Base-by-base conservation (phyloP, 2,113 vertebrate genomes). In the Sturnus vulgaris region DNA sequence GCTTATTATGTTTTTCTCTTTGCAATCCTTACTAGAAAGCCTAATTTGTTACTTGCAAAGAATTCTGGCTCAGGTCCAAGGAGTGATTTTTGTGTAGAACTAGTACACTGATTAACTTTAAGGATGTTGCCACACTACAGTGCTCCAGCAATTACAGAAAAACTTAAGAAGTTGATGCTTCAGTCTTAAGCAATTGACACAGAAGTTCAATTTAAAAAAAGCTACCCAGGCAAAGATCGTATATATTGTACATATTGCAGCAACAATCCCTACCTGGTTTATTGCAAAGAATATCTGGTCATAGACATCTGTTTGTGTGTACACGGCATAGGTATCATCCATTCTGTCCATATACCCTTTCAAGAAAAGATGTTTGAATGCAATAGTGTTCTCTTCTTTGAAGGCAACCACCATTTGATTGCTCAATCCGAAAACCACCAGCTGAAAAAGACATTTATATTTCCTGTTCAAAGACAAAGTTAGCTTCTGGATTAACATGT, bases 391-490 rank as follows among this genome's bases (percentile, higher is more conserved):
- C 86, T 99, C 98, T 37, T 99, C 99, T 97, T 99, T 99, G 97
- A 99, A 99, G 64, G 98, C 98, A 71, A 99, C 99, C 92, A 99
- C 99, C 99, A 99, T 99, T 95, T 99, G 98, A 82, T 99, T 99
- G 96, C 99, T 99, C 93, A 99, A 90, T 35, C 99, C 99, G 92
- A 99, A 99, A 56, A 98, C 97, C n/a, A 99, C 98, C 44, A 99
- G 97, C 99, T 99, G 96, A 82, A 97, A 94, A 63, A 90, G n/a
- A 94, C 7, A 61, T 77, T 78, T 46, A 8, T 33, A 75, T 81
- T 93, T 95, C 39, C 44, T 72, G 30, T 50, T 95, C 46, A 68
- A 92, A 86, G 46, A 30, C 28, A 81, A 92, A 73, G 4, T 31
- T 70, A 59, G 11, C 46, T 95, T 86, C 81, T 71, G 57, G n/a